Percentiles rank a stretch among this genome's conserved stretches.
Conservation (phyloP, 2,797 vertebrate genomes). For the Gobionotothen gibberifrons region DNA sequence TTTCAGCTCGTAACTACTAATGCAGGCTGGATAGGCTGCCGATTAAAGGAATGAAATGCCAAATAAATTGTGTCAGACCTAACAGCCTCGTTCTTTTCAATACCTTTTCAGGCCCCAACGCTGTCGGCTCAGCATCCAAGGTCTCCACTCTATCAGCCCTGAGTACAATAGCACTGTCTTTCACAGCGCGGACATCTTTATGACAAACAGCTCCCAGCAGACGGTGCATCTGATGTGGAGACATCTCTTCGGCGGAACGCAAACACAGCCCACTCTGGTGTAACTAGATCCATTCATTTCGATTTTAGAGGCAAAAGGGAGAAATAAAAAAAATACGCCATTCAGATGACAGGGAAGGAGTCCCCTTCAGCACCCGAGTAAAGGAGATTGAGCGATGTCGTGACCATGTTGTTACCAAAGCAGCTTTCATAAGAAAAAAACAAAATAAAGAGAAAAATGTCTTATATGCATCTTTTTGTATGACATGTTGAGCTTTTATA, state of each 20-base stretch:
- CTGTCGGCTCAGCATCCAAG: constrained; percentile 92
- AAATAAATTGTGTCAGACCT: constrained; percentile 17
- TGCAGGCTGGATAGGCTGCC: background rate
- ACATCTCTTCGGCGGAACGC: constrained; percentile 59
- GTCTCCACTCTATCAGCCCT: constrained; percentile 96
- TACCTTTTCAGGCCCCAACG: constrained; percentile 88
- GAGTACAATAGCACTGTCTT: constrained; percentile 96
- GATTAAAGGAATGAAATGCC: constrained; percentile 22
- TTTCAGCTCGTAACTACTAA: constrained; percentile 31
- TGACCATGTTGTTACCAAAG: constrained; percentile 99
- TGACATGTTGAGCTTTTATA: constrained; percentile 97
- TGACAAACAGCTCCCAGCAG: constrained; percentile 89
- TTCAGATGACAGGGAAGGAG: constrained; percentile 76
- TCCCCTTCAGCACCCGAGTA: constrained; percentile 87
- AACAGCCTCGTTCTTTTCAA: constrained; percentile 48
- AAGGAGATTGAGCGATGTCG: constrained; percentile 90
- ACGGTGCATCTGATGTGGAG: constrained; percentile 81
- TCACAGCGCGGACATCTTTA: constrained; percentile 99
- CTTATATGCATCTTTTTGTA: constrained; percentile 99
- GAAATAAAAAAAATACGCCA: constrained; percentile 39
- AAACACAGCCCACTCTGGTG: constrained; percentile 80
- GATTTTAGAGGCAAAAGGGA: constrained; percentile 77
- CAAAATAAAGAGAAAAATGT: constrained; percentile 86
- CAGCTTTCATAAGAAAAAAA: constrained; percentile 91
- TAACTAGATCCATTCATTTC: constrained; percentile 83